Conservation (phyloP, 92 coral and sea anemone species). For the Nematostella vectensis region DNA sequence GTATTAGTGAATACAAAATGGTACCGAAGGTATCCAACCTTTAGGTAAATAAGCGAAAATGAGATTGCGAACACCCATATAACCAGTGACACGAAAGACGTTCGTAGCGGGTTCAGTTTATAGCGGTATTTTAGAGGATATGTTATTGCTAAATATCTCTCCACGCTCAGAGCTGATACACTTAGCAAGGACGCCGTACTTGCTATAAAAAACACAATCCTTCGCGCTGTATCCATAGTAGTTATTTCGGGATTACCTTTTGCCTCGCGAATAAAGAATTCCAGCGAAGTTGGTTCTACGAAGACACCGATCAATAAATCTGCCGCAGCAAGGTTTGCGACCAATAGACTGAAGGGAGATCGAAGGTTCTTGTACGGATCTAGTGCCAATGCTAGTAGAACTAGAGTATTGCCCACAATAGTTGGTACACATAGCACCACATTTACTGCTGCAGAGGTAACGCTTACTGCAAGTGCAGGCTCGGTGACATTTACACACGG, state of each 20-base stretch:
- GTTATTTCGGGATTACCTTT: constrained; percentile 21
- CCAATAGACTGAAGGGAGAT: constrained; percentile 61
- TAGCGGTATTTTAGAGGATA: constrained; percentile 54
- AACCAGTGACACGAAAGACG: constrained; percentile 19
- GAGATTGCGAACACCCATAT: constrained; percentile 50
- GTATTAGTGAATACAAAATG: constrained; percentile 60
- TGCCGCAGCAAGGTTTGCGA: constrained; percentile 66
- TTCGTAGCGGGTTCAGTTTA: constrained; percentile 20
- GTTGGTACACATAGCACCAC: constrained; percentile 37
- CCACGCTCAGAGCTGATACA: constrained; percentile 75
- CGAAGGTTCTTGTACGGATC: constrained; percentile 74
- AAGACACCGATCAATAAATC: constrained; percentile 61
- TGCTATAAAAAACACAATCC: constrained; percentile 57
- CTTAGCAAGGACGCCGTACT: constrained; percentile 83
- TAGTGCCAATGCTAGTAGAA: constrained; percentile 55
- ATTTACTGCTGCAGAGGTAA: constrained; percentile 38
- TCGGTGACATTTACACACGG: constrained; percentile 54
- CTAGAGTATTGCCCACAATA: constrained; percentile 55
- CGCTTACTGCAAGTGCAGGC: constrained; percentile 57
- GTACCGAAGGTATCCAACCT: constrained; percentile 46
- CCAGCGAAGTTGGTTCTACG: constrained; percentile 50
- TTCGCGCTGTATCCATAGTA: constrained; percentile 21
- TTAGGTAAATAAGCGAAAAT: constrained; percentile 46
- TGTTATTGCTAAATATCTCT: constrained; percentile 74
- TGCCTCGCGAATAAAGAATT: constrained; percentile 56